These are phyloP conservation scores for Melanostoma mellinum DNA, from an alignment of 2,888 invertebrate genomes.

Conservation along the genomic window DNA sequence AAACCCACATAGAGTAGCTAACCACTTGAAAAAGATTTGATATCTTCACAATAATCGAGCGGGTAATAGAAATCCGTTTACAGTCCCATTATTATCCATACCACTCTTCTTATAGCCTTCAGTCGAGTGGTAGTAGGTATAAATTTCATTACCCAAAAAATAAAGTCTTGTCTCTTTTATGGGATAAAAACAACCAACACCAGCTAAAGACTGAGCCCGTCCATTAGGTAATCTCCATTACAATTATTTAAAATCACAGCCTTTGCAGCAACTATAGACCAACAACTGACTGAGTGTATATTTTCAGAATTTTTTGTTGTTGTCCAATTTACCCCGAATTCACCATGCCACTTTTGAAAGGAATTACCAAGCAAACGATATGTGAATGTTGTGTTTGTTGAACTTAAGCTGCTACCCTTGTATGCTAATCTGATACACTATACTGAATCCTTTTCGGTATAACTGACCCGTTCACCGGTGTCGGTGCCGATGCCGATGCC, in stretches of 20 bases:
- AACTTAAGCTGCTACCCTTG: constrained; percentile 63
- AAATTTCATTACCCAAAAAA: constrained; percentile 43
- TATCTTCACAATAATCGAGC: constrained; percentile 58
- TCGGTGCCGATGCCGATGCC: background rate
- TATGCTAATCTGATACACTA: constrained; percentile 54
- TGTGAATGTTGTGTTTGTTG: constrained; percentile 58
- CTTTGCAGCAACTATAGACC: constrained; percentile 14
- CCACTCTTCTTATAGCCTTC: background rate
- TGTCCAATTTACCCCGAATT: background rate
- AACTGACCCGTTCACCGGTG: constrained; percentile 11
- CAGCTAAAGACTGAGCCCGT: background rate
- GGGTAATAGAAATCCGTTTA: constrained; percentile 61
- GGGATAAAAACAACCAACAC: constrained; percentile 10
- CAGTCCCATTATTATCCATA: constrained; percentile 47
- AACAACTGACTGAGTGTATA: background rate
- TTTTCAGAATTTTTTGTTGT: constrained; percentile 9
- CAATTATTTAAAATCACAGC: constrained; percentile 63
- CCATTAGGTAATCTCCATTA: constrained; percentile 56
- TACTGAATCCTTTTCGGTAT: constrained; percentile 34
- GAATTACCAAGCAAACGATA: constrained; percentile 50
- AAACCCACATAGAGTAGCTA: background rate
- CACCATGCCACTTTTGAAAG: background rate
- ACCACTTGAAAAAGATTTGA: constrained; percentile 35
- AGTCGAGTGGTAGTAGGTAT: constrained; percentile 9
- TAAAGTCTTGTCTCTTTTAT: constrained; percentile 44